Percentiles rank a stretch among this genome's conserved stretches.
phyloP scores from a whole-genome alignment of 1,140 invertebrate genomes.

The Mizuhopecten yessoensis region DNA sequence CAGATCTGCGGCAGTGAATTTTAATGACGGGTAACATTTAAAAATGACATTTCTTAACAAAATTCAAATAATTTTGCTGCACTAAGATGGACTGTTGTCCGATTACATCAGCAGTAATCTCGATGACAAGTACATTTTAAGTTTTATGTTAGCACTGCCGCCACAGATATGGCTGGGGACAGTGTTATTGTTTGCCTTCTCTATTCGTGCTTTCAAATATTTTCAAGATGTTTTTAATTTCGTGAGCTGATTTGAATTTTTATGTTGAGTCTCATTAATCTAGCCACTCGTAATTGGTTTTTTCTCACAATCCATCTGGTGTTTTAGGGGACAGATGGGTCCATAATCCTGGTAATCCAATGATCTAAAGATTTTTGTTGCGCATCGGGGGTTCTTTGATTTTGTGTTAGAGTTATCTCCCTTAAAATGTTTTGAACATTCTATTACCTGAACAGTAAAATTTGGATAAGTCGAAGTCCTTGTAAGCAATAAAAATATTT shows the following conservation, averaged over 20 bases:
- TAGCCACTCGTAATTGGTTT: not conserved
- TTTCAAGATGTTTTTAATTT: not conserved
- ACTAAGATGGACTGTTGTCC: conserved; percentile 1
- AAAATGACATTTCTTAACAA: not conserved
- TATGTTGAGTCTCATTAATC: not conserved
- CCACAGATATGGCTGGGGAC: not conserved
- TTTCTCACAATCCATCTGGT: not conserved
- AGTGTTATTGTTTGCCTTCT: not conserved
- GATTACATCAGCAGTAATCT: not conserved
- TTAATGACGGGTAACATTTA: not conserved
- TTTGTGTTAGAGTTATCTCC: too few relatives aligned
- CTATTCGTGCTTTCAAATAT: not conserved
- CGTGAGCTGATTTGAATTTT: not conserved
- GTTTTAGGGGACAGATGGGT: not conserved
- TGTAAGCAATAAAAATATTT: too few relatives aligned
- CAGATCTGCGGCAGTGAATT: not conserved
- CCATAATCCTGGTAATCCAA: too few relatives aligned
- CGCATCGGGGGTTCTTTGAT: too few relatives aligned
- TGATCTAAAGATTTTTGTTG: too few relatives aligned
- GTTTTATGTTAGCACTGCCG: not conserved
- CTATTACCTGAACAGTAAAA: too few relatives aligned
- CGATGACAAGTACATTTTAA: not conserved
- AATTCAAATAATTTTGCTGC: not conserved
- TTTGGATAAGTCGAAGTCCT: too few relatives aligned
- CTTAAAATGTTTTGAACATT: too few relatives aligned